Percentiles rank a stretch among this genome's conserved stretches.
Conservation (phyloP, 2,113 vertebrate genomes). For the Brachyistius frenatus region DNA sequence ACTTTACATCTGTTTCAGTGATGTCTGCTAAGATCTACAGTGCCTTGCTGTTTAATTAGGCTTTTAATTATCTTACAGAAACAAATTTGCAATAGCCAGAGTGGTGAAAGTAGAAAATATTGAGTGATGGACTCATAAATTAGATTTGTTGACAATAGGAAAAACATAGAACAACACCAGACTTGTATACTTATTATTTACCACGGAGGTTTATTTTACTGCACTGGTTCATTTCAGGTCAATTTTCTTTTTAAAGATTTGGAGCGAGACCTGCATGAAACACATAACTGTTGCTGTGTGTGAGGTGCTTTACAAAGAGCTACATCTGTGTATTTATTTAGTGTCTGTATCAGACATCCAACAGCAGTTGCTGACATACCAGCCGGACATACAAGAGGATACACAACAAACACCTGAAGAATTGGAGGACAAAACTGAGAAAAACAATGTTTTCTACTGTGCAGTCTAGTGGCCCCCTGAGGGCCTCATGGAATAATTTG, state of each 20-base stretch:
- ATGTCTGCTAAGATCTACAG: no score
- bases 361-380: constrained; percentile 14
- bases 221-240: no score
- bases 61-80: background rate
- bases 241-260: no score
- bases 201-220: background rate
- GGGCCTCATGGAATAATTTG: constrained; percentile 22
- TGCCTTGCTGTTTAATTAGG: background rate
- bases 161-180: constrained; percentile 1
- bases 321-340: constrained; percentile 2
- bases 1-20: background rate
- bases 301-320: background rate
- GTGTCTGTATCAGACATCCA: constrained; percentile 25
- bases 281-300: background rate
- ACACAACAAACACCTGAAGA: constrained; percentile 21
- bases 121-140: background rate
- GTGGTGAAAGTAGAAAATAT: background rate
- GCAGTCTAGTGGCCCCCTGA: constrained; percentile 13
- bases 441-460: background rate
- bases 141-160: constrained; percentile 38
- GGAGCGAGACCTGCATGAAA: background rate
- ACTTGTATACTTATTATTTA: background rate
- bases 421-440: background rate
- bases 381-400: constrained; percentile 16
- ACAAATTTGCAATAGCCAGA: background rate